phyloP scores from a whole-genome alignment of 2,797 vertebrate species.

The Pagetopsis macropterus region DNA sequence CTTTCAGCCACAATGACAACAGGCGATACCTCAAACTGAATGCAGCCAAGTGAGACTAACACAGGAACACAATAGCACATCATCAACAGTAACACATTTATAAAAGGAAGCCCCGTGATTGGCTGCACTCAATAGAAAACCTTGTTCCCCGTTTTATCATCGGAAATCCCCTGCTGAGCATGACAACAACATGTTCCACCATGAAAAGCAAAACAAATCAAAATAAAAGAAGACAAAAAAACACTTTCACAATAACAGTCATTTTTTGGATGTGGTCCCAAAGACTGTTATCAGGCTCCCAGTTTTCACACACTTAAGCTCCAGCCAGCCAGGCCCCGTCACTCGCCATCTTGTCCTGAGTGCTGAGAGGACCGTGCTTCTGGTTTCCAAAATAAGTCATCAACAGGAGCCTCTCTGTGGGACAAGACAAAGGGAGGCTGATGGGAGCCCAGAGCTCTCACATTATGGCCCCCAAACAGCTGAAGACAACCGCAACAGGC shows the following conservation, averaged over 20 bases:
- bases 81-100: conserved; percentile 55
- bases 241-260: conserved; percentile 43
- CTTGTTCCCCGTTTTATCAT: conserved; percentile 39
- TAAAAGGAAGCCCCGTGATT: conserved; percentile 50
- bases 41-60: conserved; percentile 55
- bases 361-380: conserved; percentile 83
- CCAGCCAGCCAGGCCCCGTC: conserved; percentile 85
- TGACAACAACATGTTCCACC: conserved; percentile 36
- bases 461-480: conserved; percentile 80
- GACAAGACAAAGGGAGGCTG: conserved; percentile 71
- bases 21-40: conserved; percentile 52
- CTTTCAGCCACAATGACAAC: conserved; percentile 38
- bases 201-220: conserved; percentile 43
- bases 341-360: conserved; percentile 85
- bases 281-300: conserved; percentile 87
- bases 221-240: conserved; percentile 67
- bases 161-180: conserved; percentile 46
- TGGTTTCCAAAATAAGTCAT: conserved; percentile 89
- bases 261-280: conserved; percentile 85
- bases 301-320: conserved; percentile 86
- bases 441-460: conserved; percentile 75
- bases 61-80: conserved; percentile 47
- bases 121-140: conserved; percentile 34
- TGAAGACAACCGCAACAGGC: conserved; percentile 81
- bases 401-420: conserved; percentile 80